phyloP scores from a whole-genome alignment of 2,797 vertebrate species.

The Neopelma chrysocephalum region DNA sequence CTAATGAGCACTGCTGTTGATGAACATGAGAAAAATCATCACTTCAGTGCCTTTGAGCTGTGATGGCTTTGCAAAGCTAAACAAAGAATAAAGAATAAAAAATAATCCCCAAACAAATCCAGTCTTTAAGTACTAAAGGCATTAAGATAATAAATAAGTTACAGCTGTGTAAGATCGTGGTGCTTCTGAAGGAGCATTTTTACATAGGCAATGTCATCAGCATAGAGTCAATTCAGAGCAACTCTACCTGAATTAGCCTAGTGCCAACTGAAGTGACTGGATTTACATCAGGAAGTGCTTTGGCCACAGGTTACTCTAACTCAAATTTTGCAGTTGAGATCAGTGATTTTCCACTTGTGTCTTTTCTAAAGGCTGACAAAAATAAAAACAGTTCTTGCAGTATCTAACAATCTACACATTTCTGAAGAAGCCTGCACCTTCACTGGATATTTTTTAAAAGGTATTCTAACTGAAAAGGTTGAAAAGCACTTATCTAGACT shows the following conservation, averaged over 20 bases:
- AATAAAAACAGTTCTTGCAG: background rate
- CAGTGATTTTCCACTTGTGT: background rate
- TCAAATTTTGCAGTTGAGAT: background rate
- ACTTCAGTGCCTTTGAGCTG: background rate
- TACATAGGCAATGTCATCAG: background rate
- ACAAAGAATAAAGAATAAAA: background rate
- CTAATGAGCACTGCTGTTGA: background rate
- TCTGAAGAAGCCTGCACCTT: background rate
- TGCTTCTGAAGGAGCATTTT: background rate
- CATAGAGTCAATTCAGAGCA: background rate
- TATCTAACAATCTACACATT: background rate
- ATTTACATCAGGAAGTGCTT: background rate
- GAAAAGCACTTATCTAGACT: background rate
- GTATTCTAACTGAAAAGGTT: background rate
- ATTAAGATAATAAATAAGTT: background rate
- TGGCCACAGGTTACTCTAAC: background rate
- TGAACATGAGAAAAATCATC: background rate
- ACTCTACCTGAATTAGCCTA: background rate
- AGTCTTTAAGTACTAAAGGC: background rate
- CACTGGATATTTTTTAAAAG: background rate
- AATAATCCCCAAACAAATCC: background rate
- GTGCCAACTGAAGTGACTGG: background rate
- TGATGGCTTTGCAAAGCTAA: constrained; percentile 2
- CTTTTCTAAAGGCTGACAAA: background rate
- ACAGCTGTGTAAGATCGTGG: background rate